Base-by-base conservation (phyloP, 1,140 invertebrate genomes). In the Cylas formicarius region DNA sequence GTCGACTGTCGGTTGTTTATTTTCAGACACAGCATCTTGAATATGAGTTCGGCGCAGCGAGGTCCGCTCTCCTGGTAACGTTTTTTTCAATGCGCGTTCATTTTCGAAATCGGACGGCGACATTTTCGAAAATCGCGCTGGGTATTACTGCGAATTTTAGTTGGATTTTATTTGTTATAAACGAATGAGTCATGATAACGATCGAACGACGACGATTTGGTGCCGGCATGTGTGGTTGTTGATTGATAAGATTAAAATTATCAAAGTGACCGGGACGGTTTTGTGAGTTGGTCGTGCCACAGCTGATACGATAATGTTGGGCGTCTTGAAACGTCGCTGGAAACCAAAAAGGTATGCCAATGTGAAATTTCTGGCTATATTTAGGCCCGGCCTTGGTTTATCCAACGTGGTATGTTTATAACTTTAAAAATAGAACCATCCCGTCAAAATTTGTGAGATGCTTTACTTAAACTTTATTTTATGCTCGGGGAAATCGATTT, bases 271-370 rank as follows among this genome's bases (percentile, higher is more conserved):
- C 42, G 57, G 56, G 60, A 55, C 48, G 48, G 33, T 48, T 51
- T 52, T 44, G 48, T 47, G 28, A 33, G 27, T 50, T 29, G 39
- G 36, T 40, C 44, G 44, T 42, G 34, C 24, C 24, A 34, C 37
- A 29, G 48, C 36, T 45, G 26, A 52, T 45, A 31, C 31, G 40
- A 45, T 53, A 42, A 62, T 62, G 60, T 46, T 62, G 43, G 60
- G 58, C 27, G 60, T 62, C 29, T 45, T 62, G n/a, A 62, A 62
- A 39, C 56, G 60, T 33, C 57, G 60, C 53, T 62, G 57, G 60
- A 62, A 60, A 52, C 60, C 60, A 21, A 62, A 62, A 60, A 62
- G 60, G 60, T 60, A 57, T 14, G 37, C 26, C 31, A 2, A 13
- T 24, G 22, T 29, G 1, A 29, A 16, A 38, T 41, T 34, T 24